These are phyloP conservation scores for Oriolus oriolus DNA, from an alignment of 2,113 vertebrate species.

Conservation along the genomic window DNA sequence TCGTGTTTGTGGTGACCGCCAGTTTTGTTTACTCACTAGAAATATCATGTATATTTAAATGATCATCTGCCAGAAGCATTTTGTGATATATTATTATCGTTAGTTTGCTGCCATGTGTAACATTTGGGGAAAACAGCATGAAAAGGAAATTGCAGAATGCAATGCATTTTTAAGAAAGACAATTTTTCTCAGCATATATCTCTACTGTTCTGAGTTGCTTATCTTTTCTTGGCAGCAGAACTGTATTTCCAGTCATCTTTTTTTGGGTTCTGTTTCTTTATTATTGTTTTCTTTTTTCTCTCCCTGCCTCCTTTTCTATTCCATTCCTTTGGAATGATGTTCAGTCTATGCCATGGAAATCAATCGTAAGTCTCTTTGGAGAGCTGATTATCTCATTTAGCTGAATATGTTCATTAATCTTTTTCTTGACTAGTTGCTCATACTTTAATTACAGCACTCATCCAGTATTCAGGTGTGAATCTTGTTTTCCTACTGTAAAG, in stretches of 20 bases:
- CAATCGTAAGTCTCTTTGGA: conserved; percentile 87
- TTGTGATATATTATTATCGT: conserved; percentile 19
- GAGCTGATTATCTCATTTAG: neutral
- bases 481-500: neutral
- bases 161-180: neutral
- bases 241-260: neutral
- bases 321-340: conserved; percentile 27
- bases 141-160: conserved; percentile 4
- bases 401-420: neutral
- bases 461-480: neutral
- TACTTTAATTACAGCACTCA: neutral
- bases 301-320: neutral
- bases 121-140: neutral
- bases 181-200: neutral
- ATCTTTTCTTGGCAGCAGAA: conserved; percentile 19
- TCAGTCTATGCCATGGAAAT: conserved; percentile 99
- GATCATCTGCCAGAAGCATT: conserved; percentile 68
- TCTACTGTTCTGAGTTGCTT: neutral
- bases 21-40: neutral
- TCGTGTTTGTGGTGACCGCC: neutral
- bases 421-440: neutral
- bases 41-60: neutral
- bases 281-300: conserved; percentile 59
- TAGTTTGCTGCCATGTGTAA: neutral
- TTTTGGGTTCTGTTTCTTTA: neutral